Evolutionary conservation across 2,888 invertebrate species (phyloP), one percentile per base, ranked within the genome.

Genomic region (Gymnocheta viridis): DNA sequence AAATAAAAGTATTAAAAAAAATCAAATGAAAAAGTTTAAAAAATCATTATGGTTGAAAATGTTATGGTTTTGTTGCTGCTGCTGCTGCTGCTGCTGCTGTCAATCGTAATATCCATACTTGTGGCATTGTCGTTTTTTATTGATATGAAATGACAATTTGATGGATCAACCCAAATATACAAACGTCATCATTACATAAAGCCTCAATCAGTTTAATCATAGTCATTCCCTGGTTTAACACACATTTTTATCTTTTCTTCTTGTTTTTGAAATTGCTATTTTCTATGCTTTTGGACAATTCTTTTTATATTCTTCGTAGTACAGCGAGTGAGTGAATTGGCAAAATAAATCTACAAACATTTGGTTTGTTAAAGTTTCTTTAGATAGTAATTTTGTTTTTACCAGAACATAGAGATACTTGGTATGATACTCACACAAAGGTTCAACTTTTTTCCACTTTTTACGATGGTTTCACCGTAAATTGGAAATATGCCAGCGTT

Each of bases 111-210:
- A 72, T 54, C 32, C 72, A 47, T 44, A 60, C 44, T 62, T 74
- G 60, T 73, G 67, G 38, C 62, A 62, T 66, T 35, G 47, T 69
- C 41, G 4, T 44, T 77, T 77, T 69, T 77, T 81, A 73, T 81
- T 73, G 77, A 81, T 69, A 73, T 81, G 72, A 84, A 72, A 80
- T 77, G 81, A 84, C 77, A 84, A 73, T 81, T 84, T 84, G 77
- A 84, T 77, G 72, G 73, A 77, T 84, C 62, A 69, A 84, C 44
- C 76, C 41, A 73, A 72, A 76, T 72, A 74, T 58, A 76, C 66
- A 76, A 72, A 66, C 76, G 66, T 76, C 76, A 72, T 80, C 67
- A 80, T 80, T 80, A 80, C 72, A 69, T 73, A 67, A 83, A 83
- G 77, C 67, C 84, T 67, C 76, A 80, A 77, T 80, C 83, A 80